Conservation (phyloP, 1,140 invertebrate species). For the Meloidogyne chitwoodi region DNA sequence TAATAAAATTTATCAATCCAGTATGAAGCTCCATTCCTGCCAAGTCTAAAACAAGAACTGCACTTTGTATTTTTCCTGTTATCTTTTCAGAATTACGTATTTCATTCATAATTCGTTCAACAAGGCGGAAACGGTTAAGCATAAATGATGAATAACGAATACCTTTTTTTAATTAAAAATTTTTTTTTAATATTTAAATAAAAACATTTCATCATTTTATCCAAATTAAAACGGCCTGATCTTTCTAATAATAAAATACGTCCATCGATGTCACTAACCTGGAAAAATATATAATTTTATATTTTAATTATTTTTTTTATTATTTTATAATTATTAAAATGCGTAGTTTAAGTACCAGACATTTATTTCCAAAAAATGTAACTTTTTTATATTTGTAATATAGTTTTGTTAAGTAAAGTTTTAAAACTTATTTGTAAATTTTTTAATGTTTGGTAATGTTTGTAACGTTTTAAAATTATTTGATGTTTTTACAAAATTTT, state of each 20-base stretch:
- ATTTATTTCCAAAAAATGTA: too few species aligned
- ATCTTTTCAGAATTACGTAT: slow-evolving; percentile 21
- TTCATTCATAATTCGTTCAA: slow-evolving; percentile 30
- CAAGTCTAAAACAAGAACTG: slow-evolving; percentile 30
- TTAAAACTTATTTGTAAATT: too few species aligned
- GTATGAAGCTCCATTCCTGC: slow-evolving; percentile 30
- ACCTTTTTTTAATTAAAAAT: neutral
- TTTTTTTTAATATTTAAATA: neutral
- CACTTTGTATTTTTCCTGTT: slow-evolving; percentile 17
- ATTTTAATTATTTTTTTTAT: too few species aligned
- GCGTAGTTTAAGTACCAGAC: too few species aligned
- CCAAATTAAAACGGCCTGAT: slow-evolving; percentile 38
- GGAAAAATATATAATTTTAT: too few species aligned
- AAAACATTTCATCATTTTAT: slow-evolving; percentile 32
- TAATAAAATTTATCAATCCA: slow-evolving; percentile 31
- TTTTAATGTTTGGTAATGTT: too few species aligned
- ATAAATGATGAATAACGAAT: slow-evolving; percentile 37
- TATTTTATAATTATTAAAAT: too few species aligned
- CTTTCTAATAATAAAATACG: slow-evolving; percentile 34
- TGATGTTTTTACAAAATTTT: neutral
- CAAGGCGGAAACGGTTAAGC: slow-evolving; percentile 37
- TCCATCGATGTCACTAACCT: slow-evolving; percentile 4
- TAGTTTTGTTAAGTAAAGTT: too few species aligned
- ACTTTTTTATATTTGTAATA: too few species aligned
- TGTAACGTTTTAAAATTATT: neutral